Percentiles rank a stretch among this genome's conserved stretches.
Evolutionary conservation across 2,113 vertebrate species (phyloP).

Genomic region (Macrotus californicus): DNA sequence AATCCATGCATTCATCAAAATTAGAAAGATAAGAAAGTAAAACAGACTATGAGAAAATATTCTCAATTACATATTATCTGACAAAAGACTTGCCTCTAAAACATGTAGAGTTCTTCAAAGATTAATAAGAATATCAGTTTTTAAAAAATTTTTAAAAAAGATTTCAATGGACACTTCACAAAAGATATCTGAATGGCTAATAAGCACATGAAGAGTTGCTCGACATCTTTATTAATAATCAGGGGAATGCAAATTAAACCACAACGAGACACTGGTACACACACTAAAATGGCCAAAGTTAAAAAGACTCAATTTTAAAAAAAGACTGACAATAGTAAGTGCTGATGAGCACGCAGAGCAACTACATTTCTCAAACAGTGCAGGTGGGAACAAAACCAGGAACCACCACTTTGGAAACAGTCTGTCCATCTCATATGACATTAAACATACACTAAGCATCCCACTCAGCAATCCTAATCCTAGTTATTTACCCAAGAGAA

Average conservation of each 20-base stretch:
- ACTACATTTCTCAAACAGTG: not conserved
- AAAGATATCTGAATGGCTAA: not conserved
- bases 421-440: not conserved
- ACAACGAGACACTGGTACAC: not conserved
- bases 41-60: not conserved
- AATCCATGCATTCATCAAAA: slow-evolving; percentile 16
- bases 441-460: not conserved
- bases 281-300: not conserved
- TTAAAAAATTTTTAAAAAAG: not conserved
- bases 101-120: not conserved
- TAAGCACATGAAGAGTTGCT: not conserved
- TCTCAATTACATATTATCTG: not conserved
- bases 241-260: not conserved
- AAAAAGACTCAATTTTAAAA: not conserved
- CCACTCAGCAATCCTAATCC: not conserved
- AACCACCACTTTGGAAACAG: not conserved
- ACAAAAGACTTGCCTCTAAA: not conserved
- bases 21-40: not conserved
- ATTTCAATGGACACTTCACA: not conserved
- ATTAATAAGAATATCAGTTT: not conserved
- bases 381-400: not conserved
- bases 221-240: not conserved
- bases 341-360: not conserved
- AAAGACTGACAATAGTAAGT: not conserved
- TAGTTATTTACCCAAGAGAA: not conserved